Conservation (phyloP, 2,797 vertebrate genomes). For the Xenopus petersii region DNA sequence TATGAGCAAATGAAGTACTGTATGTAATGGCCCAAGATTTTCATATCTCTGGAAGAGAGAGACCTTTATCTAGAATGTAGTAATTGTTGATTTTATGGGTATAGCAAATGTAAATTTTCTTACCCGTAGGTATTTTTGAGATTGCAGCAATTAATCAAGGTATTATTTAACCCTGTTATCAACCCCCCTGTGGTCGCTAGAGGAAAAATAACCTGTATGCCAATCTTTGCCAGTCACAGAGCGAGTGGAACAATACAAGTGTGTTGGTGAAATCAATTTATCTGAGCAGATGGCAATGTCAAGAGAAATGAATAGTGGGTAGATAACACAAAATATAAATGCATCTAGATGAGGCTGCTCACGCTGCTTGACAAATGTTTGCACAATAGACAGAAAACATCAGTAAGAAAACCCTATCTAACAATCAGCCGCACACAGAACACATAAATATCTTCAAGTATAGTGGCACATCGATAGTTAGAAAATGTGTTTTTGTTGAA, state of each 20-base stretch:
- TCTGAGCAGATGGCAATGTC: conserved; percentile 54
- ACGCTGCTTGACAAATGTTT: conserved; percentile 45
- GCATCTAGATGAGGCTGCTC: conserved; percentile 16
- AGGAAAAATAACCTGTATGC: not conserved
- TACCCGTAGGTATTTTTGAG: too few species aligned
- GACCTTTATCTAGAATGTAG: too few species aligned
- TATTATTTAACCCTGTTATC: not conserved
- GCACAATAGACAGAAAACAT: conserved; percentile 37
- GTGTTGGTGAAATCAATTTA: conserved; percentile 50
- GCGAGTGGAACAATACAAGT: conserved; percentile 16
- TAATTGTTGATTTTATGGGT: too few species aligned
- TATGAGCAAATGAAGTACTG: too few species aligned
- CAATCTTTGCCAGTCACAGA: not conserved
- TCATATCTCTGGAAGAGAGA: too few species aligned
- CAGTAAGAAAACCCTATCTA: conserved; percentile 8
- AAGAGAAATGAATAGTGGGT: conserved; percentile 51
- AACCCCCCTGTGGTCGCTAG: not conserved
- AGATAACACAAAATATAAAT: conserved; percentile 49
- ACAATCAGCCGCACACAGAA: conserved; percentile 1
- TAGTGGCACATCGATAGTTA: not conserved
- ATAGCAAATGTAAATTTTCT: too few species aligned
- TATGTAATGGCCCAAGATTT: too few species aligned
- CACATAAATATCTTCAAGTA: conserved; percentile 20
- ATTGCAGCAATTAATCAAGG: too few species aligned
- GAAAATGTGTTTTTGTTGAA: not conserved